Base-by-base conservation (phyloP, 2,113 vertebrate genomes). In the Chionodraco myersi region DNA sequence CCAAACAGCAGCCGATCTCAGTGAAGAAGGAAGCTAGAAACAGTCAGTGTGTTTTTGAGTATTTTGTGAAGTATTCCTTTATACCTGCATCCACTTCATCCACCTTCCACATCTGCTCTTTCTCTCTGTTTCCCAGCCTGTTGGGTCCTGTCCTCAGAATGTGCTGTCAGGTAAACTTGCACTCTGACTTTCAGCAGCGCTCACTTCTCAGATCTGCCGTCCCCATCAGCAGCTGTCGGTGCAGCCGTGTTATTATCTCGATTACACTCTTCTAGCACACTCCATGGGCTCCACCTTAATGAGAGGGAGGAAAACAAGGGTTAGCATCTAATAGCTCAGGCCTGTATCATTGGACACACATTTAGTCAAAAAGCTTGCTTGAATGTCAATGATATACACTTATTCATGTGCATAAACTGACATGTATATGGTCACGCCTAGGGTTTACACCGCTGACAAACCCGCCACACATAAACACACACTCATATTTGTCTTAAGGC, bases 211-310 rank as follows among this genome's bases (percentile, higher is more conserved):
- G 70, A 57, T 84, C 83, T 49, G 66, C 77, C 18, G 68, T 73
- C 72, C 71, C 85, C 82, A 75, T 87, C 89, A 82, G 79, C 89
- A 91, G 89, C 86, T 91, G 80, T 47, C 48, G 63, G 67, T 41
- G 80, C 70, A 86, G 83, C 67, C 57, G 59, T 91, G 88, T 92
- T 79, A 94, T 94, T 94, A 93, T 88, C 83, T 82, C 54, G 66
- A 93, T 92, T 90, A 91, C 77, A 86, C 77, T 86, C 75, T 82
- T 87, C 51, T 66, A 72, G 75, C 85, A 63, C 65, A 58, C 88
- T 89, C 87, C 88, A 62, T 62, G 7, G 51, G 80, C 87, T 77
- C 81, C 73, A 86, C 79, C 82, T 80, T 89, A 86, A 93, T 91
- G 82, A 90, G 64, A 90, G 80, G 86, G 86, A 83, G 60, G 41